Percentiles rank a stretch among this genome's conserved stretches.
Conservation (phyloP, 2,888 invertebrate species). For the Drosophila mayaguana region DNA sequence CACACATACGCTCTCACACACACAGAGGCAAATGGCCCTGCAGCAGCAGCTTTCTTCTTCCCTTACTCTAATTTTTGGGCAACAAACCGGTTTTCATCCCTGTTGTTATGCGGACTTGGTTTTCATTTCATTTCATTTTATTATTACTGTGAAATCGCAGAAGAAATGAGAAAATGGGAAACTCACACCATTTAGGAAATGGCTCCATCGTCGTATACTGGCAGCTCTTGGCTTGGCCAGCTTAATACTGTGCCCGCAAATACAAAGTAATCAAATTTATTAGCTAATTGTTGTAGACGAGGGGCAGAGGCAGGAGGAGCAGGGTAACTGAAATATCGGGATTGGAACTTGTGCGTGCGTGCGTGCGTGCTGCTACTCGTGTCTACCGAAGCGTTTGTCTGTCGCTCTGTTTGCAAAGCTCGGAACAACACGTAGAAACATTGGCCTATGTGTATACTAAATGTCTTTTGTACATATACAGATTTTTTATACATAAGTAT, state of each 20-base stretch:
- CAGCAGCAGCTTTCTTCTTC: slow-evolving; percentile 63
- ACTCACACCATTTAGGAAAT: slow-evolving; percentile 29
- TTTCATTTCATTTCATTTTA: slow-evolving; percentile 71
- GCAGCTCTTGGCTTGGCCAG: slow-evolving; percentile 8
- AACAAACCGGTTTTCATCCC: slow-evolving; percentile 74
- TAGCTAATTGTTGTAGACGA: slow-evolving; percentile 39
- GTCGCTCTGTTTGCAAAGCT: slow-evolving; percentile 58
- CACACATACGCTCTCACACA: slow-evolving; percentile 35
- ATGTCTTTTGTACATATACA: slow-evolving; percentile 14
- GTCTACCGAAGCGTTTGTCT: slow-evolving; percentile 55
- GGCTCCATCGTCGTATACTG: slow-evolving; percentile 3
- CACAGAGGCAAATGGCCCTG: slow-evolving; percentile 36
- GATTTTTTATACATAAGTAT: slow-evolving; percentile 6
- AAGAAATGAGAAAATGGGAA: slow-evolving; percentile 43
- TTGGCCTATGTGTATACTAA: slow-evolving; percentile 39
- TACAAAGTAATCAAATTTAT: slow-evolving; percentile 56
- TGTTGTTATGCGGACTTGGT: slow-evolving; percentile 58
- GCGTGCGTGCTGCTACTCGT: slow-evolving; percentile 61
- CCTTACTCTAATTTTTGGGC: slow-evolving; percentile 59
- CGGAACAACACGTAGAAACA: slow-evolving; percentile 53
- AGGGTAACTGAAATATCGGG: slow-evolving; percentile 27
- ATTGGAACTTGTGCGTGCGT: slow-evolving; percentile 62
- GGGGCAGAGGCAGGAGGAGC: background rate
- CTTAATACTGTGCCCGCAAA: slow-evolving; percentile 16
- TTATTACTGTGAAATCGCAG: slow-evolving; percentile 45